A percentile compares a stretch with the other conserved stretches of the same genome.
Evolutionary conservation across 2,888 invertebrate species (phyloP).

Genomic region (Drepana falcataria): DNA sequence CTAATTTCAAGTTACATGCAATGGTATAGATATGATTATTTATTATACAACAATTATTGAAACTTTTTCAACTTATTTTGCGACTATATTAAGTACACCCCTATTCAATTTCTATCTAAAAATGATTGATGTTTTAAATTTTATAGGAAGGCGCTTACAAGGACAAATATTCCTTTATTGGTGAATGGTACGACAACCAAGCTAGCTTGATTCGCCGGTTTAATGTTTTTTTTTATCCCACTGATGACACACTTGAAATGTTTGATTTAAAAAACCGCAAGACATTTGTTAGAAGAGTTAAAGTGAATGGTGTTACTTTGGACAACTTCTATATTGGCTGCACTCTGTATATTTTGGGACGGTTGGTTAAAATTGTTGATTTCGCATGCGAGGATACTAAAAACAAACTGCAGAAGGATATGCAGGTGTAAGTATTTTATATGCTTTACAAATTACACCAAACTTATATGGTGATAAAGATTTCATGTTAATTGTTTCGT

Average conservation of each 20-base stretch:
- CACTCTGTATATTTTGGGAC: slow-evolving; percentile 84
- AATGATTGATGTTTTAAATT: no score
- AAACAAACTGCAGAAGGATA: slow-evolving; percentile 79
- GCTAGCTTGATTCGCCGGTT: slow-evolving; percentile 86
- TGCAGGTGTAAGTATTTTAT: slow-evolving; percentile 78
- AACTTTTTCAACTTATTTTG: no score
- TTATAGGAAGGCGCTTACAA: slow-evolving; percentile 70
- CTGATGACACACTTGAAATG: slow-evolving; percentile 90
- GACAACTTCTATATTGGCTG: slow-evolving; percentile 87
- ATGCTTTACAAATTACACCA: no score
- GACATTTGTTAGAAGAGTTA: slow-evolving; percentile 83
- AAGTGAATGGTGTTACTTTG: slow-evolving; percentile 81
- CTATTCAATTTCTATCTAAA: no score
- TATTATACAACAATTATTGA: no score
- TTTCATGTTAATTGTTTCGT: no score
- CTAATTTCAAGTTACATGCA: no score
- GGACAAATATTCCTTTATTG: slow-evolving; percentile 81
- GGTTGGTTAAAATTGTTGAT: slow-evolving; percentile 84
- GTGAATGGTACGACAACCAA: slow-evolving; percentile 93
- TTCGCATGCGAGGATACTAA: slow-evolving; percentile 85
- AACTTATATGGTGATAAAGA: no score
- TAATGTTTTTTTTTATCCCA: slow-evolving; percentile 86
- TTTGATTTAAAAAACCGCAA: slow-evolving; percentile 81
- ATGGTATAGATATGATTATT: no score
- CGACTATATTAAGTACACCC: no score